phyloP scores from a whole-genome alignment of 2,888 invertebrate species.

The Ganaspis brasiliensis region DNA sequence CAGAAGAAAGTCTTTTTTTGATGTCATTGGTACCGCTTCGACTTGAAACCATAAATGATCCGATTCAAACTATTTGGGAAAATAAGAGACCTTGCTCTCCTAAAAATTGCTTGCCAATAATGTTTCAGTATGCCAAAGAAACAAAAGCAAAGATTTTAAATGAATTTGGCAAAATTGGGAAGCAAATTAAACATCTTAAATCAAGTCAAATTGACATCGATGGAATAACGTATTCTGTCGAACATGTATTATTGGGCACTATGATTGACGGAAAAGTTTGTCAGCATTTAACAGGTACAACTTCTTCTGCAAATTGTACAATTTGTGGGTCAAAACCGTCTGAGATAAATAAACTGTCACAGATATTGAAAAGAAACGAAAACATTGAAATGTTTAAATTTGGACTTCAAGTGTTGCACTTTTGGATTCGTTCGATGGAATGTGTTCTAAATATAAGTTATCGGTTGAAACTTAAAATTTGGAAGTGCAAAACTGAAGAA shows the following conservation, averaged over 20 bases:
- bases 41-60: background rate
- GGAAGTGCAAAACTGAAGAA: conserved; percentile 59
- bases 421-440: conserved; percentile 60
- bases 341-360: conserved; percentile 11
- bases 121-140: background rate
- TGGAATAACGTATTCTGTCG: too few relatives aligned
- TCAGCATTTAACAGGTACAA: background rate
- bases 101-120: background rate
- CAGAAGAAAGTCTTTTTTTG: background rate
- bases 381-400: background rate
- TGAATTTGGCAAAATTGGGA: background rate
- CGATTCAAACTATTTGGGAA: background rate
- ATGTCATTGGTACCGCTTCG: background rate
- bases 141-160: background rate
- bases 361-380: background rate
- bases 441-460: conserved; percentile 63
- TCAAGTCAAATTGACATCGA: background rate
- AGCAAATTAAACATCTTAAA: background rate
- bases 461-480: conserved; percentile 56
- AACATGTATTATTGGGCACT: background rate
- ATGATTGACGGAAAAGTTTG: background rate
- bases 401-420: background rate
- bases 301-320: background rate
- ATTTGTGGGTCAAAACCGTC: background rate
- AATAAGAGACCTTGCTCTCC: background rate